A percentile compares a stretch with the other conserved stretches of the same genome.
Evolutionary conservation across 2,888 invertebrate species (phyloP).

Genomic region (Nephrocerus scutellatus): DNA sequence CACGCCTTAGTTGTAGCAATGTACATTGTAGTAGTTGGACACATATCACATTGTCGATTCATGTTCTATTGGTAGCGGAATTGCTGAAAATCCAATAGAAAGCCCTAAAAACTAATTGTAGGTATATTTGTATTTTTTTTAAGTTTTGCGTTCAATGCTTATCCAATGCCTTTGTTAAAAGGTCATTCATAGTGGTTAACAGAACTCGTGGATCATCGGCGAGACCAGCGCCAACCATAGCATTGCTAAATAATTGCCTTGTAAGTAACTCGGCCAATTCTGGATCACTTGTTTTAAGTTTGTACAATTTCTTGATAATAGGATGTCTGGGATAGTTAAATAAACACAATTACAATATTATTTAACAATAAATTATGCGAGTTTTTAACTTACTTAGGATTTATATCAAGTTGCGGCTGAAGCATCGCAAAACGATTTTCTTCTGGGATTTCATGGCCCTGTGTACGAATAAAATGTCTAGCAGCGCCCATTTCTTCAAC

Average conservation of each 20-base stretch:
- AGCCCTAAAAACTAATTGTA: too few species aligned
- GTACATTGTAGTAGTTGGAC: too few species aligned
- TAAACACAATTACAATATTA: slow-evolving; percentile 1
- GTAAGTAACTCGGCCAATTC: slow-evolving; percentile 77
- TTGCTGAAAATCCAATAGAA: too few species aligned
- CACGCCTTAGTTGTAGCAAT: too few species aligned
- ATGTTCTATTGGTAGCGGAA: too few species aligned
- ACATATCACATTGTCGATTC: too few species aligned
- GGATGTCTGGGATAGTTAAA: slow-evolving; percentile 60
- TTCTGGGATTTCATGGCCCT: slow-evolving; percentile 72
- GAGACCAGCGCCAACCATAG: slow-evolving; percentile 92
- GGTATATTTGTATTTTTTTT: too few species aligned
- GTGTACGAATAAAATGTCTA: slow-evolving; percentile 86
- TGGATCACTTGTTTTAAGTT: slow-evolving; percentile 65
- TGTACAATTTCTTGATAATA: slow-evolving; percentile 79
- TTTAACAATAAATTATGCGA: neutral
- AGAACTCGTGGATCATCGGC: slow-evolving; percentile 84
- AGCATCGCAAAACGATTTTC: slow-evolving; percentile 79
- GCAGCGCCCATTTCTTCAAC: slow-evolving; percentile 97
- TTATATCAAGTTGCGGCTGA: slow-evolving; percentile 89
- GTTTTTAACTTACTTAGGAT: slow-evolving; percentile 64
- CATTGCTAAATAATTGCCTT: slow-evolving; percentile 87
- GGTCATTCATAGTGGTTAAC: slow-evolving; percentile 77
- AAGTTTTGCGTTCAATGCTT: slow-evolving; percentile 56
- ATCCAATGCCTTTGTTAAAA: slow-evolving; percentile 72